Percentiles rank a stretch among this genome's conserved stretches.
Conservation (phyloP, 2,113 vertebrate genomes). For the Sciurus niger region DNA sequence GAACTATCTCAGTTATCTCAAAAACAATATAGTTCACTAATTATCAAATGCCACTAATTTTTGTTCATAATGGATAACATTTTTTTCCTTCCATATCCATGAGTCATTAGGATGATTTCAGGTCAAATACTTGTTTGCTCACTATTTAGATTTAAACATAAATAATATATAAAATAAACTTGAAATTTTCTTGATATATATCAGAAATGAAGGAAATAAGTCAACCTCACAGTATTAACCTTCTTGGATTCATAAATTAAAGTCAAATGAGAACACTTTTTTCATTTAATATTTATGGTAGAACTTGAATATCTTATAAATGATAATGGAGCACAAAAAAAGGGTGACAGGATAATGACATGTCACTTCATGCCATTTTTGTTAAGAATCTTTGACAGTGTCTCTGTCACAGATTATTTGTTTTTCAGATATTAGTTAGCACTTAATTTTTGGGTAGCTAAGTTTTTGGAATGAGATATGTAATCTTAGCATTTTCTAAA, state of each 20-base stretch:
- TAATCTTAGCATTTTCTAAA: slow-evolving; percentile 34
- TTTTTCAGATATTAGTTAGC: slow-evolving; percentile 24
- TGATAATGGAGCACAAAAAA: background rate
- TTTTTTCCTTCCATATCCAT: background rate
- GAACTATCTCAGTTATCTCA: slow-evolving; percentile 3
- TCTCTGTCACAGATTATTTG: background rate
- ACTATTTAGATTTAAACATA: background rate
- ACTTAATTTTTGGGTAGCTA: background rate
- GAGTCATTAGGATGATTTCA: background rate
- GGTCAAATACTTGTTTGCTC: slow-evolving; percentile 3
- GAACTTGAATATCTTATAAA: background rate
- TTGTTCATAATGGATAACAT: background rate
- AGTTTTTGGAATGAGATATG: slow-evolving; percentile 26
- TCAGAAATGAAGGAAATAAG: slow-evolving; percentile 17
- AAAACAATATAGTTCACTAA: background rate
- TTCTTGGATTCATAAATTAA: background rate
- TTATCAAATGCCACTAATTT: background rate
- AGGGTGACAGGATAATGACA: background rate
- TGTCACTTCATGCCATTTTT: background rate
- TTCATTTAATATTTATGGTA: background rate
- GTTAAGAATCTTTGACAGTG: background rate
- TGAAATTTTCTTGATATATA: slow-evolving; percentile 1
- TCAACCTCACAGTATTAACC: background rate
- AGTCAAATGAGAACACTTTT: background rate
- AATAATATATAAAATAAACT: background rate